phyloP scores from a whole-genome alignment of 2,888 invertebrate species.

The Lasioglossum lativentre region DNA sequence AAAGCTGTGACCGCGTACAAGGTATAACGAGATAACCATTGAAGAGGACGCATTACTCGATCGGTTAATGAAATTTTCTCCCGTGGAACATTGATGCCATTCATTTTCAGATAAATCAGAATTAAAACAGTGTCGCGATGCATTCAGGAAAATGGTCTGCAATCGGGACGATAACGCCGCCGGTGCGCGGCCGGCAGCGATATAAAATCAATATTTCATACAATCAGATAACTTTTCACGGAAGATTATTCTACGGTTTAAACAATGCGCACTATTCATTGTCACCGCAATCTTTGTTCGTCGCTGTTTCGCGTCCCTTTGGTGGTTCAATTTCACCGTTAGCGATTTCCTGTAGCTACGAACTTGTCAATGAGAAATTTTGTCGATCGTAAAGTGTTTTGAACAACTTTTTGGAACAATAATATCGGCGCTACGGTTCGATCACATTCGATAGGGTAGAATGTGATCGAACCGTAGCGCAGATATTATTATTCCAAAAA shows the following conservation, averaged over 20 bases:
- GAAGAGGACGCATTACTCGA: slow-evolving; percentile 34
- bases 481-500: no score
- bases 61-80: slow-evolving; percentile 54
- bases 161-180: slow-evolving; percentile 33
- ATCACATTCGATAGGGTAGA: no score
- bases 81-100: slow-evolving; percentile 34
- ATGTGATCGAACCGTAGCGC: no score
- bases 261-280: slow-evolving; percentile 7
- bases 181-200: not conserved
- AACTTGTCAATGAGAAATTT: no score
- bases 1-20: slow-evolving; percentile 13
- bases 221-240: not conserved
- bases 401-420: no score
- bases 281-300: not conserved
- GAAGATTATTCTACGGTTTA: not conserved
- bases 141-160: slow-evolving; percentile 17
- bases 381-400: no score
- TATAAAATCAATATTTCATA: not conserved
- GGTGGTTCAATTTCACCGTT: not conserved
- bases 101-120: slow-evolving; percentile 42
- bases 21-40: slow-evolving; percentile 57
- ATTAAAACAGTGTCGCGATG: slow-evolving; percentile 41
- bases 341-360: not conserved
- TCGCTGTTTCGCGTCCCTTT: not conserved
- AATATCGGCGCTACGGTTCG: no score